Conservation (phyloP, 2,888 invertebrate species). For the Tinea trinotella region DNA sequence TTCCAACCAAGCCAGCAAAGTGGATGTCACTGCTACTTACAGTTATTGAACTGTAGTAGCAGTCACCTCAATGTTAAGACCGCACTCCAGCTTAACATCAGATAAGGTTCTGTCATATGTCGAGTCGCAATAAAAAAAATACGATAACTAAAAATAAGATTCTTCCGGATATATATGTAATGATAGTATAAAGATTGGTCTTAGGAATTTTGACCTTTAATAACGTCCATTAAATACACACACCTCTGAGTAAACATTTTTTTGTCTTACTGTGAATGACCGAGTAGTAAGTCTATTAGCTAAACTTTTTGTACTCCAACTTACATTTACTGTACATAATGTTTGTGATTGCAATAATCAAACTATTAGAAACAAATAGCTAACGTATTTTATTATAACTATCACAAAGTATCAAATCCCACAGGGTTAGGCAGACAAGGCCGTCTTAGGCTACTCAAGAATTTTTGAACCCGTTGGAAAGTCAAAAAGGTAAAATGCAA, state of each 20-base stretch:
- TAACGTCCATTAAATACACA: slow-evolving; percentile 1
- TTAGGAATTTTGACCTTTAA: slow-evolving; percentile 2
- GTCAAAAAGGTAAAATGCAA: too few relatives aligned
- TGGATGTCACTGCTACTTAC: too few relatives aligned
- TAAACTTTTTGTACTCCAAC: not conserved
- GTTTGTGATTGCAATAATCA: not conserved
- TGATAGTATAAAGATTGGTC: not conserved
- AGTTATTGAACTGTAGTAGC: too few relatives aligned
- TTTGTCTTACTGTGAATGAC: not conserved
- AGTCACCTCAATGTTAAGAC: too few relatives aligned
- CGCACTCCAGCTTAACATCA: too few relatives aligned
- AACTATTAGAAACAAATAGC: not conserved
- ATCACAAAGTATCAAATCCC: not conserved
- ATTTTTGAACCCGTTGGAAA: too few relatives aligned
- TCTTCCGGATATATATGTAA: not conserved
- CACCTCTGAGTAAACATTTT: slow-evolving; percentile 7
- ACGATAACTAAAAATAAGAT: too few relatives aligned
- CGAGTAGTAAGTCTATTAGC: not conserved
- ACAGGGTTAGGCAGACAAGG: too few relatives aligned
- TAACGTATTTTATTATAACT: slow-evolving; percentile 4
- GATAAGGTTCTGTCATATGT: not conserved
- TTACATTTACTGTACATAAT: not conserved
- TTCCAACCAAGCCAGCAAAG: too few relatives aligned
- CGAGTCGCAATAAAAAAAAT: too few relatives aligned
- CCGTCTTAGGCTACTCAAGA: too few relatives aligned